Conservation (phyloP, 1,140 invertebrate genomes). For the Drosophila santomea region DNA sequence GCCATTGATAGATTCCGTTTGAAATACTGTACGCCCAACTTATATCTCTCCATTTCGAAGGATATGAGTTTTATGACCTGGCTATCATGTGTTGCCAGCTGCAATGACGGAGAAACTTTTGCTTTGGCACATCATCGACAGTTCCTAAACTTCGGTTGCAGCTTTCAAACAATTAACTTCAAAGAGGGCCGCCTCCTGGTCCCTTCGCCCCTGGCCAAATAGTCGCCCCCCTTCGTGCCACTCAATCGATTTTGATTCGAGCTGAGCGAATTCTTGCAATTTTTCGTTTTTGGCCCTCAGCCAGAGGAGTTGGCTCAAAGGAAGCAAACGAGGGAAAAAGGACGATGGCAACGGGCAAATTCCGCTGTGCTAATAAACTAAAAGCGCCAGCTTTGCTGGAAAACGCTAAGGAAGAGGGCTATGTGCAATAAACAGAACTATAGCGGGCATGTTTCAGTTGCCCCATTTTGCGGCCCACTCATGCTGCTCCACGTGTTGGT, state of each 20-base stretch:
- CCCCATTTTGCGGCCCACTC: slow-evolving; percentile 18
- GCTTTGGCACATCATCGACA: slow-evolving; percentile 45
- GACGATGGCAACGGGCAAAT: not conserved
- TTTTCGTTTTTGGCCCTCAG: slow-evolving; percentile 52
- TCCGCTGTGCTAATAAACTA: slow-evolving; percentile 59
- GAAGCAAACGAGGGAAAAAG: not conserved
- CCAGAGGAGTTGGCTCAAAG: slow-evolving; percentile 26
- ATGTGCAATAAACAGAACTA: slow-evolving; percentile 45
- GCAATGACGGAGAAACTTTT: slow-evolving; percentile 25
- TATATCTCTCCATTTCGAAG: not conserved
- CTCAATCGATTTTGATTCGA: slow-evolving; percentile 58
- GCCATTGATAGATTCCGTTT: not conserved
- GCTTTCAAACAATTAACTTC: slow-evolving; percentile 53
- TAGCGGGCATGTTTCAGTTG: slow-evolving; percentile 13
- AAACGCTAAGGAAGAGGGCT: slow-evolving; percentile 15
- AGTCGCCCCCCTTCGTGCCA: not conserved
- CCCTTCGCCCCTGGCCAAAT: not conserved
- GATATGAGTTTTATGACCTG: slow-evolving; percentile 20
- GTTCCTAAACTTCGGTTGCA: slow-evolving; percentile 40
- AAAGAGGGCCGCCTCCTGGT: slow-evolving; percentile 18
- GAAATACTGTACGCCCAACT: not conserved
- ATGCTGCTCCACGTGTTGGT: slow-evolving; percentile 9
- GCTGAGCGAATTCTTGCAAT: slow-evolving; percentile 38
- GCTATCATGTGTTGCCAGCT: slow-evolving; percentile 35
- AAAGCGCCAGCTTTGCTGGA: slow-evolving; percentile 39